These are phyloP conservation scores for Dysdera silvatica DNA, from an alignment of 1,140 invertebrate genomes.

Conservation along the genomic window DNA sequence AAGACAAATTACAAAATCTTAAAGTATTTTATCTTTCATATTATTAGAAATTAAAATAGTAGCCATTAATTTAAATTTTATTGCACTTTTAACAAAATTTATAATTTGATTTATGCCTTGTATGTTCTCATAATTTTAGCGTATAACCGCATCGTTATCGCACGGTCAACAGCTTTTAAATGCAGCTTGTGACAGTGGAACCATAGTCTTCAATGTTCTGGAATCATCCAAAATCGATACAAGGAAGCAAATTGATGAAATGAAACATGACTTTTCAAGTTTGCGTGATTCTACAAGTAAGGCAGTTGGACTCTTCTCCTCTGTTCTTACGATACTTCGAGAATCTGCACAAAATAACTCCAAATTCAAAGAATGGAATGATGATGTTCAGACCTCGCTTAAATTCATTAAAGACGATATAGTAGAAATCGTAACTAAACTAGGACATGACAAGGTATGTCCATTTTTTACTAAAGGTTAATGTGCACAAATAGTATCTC, in stretches of 20 bases:
- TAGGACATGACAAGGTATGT: slow-evolving; percentile 64
- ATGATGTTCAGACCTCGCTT: slow-evolving; percentile 45
- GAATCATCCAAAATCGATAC: slow-evolving; percentile 27
- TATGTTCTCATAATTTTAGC: slow-evolving; percentile 38
- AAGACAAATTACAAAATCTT: slow-evolving; percentile 71
- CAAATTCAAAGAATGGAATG: slow-evolving; percentile 52
- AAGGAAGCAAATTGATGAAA: slow-evolving; percentile 6
- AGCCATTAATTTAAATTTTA: background rate
- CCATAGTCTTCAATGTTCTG: slow-evolving; percentile 70
- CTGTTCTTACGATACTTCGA: slow-evolving; percentile 61
- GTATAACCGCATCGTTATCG: slow-evolving; percentile 62
- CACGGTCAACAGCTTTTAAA: slow-evolving; percentile 78
- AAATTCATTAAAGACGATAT: slow-evolving; percentile 67
- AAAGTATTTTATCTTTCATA: slow-evolving; percentile 33
- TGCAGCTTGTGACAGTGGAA: slow-evolving; percentile 69
- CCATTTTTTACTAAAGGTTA: background rate
- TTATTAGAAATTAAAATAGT: background rate
- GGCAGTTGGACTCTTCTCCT: slow-evolving; percentile 2
- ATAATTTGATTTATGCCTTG: background rate
- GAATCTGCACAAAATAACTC: slow-evolving; percentile 64
- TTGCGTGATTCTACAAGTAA: slow-evolving; percentile 8
- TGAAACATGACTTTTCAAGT: slow-evolving; percentile 12
- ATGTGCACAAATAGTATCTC: too few relatives aligned
- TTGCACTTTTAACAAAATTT: too few relatives aligned
- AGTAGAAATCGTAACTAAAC: slow-evolving; percentile 79